Conservation (phyloP, 2,797 vertebrate genomes). For the Nannoperca obscura region DNA sequence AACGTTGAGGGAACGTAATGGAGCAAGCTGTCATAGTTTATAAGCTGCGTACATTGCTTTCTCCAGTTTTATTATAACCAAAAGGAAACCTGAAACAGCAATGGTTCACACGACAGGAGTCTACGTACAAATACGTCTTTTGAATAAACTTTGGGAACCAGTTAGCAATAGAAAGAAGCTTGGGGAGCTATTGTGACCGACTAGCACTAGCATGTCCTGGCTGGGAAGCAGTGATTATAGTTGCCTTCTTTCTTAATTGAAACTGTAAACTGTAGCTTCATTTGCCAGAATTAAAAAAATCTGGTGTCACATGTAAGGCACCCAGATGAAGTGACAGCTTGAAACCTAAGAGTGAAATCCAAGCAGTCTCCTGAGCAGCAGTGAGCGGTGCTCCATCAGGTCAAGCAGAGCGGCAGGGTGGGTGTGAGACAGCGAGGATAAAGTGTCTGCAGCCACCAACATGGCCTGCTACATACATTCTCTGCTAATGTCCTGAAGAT, state of each 20-base stretch:
- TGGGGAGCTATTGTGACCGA: background rate
- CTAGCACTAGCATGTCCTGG: too few species aligned
- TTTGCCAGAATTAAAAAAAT: background rate
- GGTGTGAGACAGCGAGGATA: background rate
- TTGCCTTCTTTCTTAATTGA: too few species aligned
- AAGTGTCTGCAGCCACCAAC: background rate
- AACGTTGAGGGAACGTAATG: background rate
- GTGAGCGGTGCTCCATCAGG: conserved; percentile 5
- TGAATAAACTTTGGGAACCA: too few species aligned
- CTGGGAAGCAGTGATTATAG: too few species aligned
- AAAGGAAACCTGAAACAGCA: background rate
- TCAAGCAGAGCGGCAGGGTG: background rate
- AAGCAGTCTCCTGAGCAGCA: background rate
- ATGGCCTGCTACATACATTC: background rate
- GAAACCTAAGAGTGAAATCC: conserved; percentile 10
- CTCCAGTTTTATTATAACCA: background rate
- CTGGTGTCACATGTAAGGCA: background rate
- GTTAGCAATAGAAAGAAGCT: too few species aligned
- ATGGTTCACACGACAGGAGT: background rate
- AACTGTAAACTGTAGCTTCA: background rate
- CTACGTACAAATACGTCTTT: too few species aligned
- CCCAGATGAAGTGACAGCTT: conserved; percentile 15
- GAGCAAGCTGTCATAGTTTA: background rate
- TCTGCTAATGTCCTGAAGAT: background rate
- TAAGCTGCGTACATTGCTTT: background rate